Conservation (phyloP, 2,888 invertebrate species). For the Sesamia inferens region DNA sequence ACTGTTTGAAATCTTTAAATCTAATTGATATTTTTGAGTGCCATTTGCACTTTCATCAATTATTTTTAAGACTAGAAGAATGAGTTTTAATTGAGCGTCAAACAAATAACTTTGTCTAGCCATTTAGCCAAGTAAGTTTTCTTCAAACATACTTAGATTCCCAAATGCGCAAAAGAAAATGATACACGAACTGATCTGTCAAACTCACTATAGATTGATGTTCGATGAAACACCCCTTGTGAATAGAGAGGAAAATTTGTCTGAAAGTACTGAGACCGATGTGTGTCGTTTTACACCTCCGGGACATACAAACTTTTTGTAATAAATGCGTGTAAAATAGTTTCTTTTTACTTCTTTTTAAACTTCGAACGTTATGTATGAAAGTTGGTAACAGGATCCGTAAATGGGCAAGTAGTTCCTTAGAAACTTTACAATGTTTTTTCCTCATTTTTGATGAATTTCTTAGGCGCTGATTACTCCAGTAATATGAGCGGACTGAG, state of each 20-base stretch:
- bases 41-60: constrained; percentile 6
- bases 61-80: background rate
- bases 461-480: constrained; percentile 7
- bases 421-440: background rate
- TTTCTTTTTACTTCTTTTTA: constrained; percentile 13
- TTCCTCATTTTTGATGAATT: background rate
- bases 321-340: constrained; percentile 66
- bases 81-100: background rate
- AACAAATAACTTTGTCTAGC: constrained; percentile 34
- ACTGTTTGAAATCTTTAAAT: background rate
- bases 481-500: constrained; percentile 2
- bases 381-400: background rate
- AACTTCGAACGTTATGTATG: constrained; percentile 9
- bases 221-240: constrained; percentile 69
- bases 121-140: constrained; percentile 44
- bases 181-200: constrained; percentile 76
- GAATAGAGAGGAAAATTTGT: constrained; percentile 54
- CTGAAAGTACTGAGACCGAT: constrained; percentile 33
- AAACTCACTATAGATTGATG: constrained; percentile 79
- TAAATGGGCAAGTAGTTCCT: background rate
- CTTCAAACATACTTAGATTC: constrained; percentile 46
- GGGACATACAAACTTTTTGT: constrained; percentile 68
- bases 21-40: background rate
- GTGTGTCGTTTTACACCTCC: constrained; percentile 60
- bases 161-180: constrained; percentile 73